Percentiles rank a stretch among this genome's conserved stretches.
These are phyloP conservation scores for Drosophila suzukii DNA, from an alignment of 1,140 invertebrate species.

Conservation along the genomic window DNA sequence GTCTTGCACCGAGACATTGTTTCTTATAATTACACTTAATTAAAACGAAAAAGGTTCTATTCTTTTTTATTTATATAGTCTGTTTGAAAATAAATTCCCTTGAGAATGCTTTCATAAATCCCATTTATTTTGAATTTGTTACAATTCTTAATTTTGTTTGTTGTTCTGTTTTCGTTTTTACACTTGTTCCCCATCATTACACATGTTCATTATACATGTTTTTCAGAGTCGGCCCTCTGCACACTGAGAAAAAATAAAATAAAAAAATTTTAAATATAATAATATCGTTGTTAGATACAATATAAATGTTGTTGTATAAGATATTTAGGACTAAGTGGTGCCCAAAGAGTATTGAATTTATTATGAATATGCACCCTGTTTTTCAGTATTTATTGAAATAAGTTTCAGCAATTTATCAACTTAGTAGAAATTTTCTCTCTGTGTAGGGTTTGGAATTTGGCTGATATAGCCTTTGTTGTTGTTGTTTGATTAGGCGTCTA, in stretches of 20 bases:
- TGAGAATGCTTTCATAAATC: slow-evolving; percentile 12
- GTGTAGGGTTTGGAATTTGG: slow-evolving; percentile 58
- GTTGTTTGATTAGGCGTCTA: slow-evolving; percentile 78
- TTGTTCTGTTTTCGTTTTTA: slow-evolving; percentile 29
- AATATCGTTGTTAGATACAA: too few relatives aligned
- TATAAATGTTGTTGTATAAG: too few relatives aligned
- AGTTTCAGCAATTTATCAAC: not conserved
- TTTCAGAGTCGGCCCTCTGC: not conserved
- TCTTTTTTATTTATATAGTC: not conserved
- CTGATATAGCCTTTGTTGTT: slow-evolving; percentile 52
- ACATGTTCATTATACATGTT: slow-evolving; percentile 62
- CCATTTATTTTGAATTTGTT: slow-evolving; percentile 9
- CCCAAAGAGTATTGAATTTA: too few relatives aligned
- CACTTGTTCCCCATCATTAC: slow-evolving; percentile 37
- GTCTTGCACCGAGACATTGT: not conserved
- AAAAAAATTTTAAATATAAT: too few relatives aligned
- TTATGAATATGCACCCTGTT: too few relatives aligned
- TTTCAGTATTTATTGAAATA: too few relatives aligned
- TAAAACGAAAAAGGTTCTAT: slow-evolving; percentile 30
- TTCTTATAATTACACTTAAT: slow-evolving; percentile 48
- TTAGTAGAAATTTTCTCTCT: slow-evolving; percentile 8
- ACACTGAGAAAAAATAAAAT: not conserved
- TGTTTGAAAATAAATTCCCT: slow-evolving; percentile 24
- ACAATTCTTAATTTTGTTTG: slow-evolving; percentile 5
- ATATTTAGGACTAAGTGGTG: too few relatives aligned